Base-by-base conservation (phyloP, 2,113 vertebrate genomes). In the Prochilodus magdalenae region DNA sequence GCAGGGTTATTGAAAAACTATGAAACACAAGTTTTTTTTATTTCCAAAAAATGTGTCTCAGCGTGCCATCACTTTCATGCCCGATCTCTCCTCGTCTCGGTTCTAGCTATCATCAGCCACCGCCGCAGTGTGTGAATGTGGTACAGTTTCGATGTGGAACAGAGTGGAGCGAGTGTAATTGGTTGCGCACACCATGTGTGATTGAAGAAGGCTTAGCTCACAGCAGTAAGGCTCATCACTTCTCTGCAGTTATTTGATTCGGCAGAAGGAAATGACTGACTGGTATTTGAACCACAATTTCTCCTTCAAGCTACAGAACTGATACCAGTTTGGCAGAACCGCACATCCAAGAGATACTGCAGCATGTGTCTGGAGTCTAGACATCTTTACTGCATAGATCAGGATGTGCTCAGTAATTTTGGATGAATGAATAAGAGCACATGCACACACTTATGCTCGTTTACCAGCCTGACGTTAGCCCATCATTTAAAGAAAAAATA, bases 141-240 rank as follows among this genome's bases (percentile, higher is more conserved):
- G 57, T 26, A 10, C 1, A 67, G 65, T 67, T 67, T 20, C 1
- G 29, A 29, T 70, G 66, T 40, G 33, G 66, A 70, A 24, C 36
- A n/a, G 33, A 44, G 66, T 44, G 36, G 20, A 44, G 33, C 12
- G 66, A 70, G 33, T 44, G 8, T 44, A 44, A 70, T 44, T 70
- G 66, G 66, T 70, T 40, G 33, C 66, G 40, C 36, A 44, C 66
- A 70, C 66, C 33, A 44, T 44, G 66, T 36, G 36, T 22, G 22
- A 70, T 70, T 70, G 33, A n/a, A 70, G 66, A 44, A 70, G 33
- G 66, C 66, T 70, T 44, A 44, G n/a, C 66, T 70, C 66, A 44
- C 66, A 70, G 66, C 66, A 44, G 66, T 70, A 24, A 12, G 40
- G 20, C 66, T 70, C 66, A n/a, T 70, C 66, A 70, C 13, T 22